A percentile compares a stretch with the other conserved stretches of the same genome.
phyloP scores from a whole-genome alignment of 2,797 vertebrate species.

The Anabas testudineus region DNA sequence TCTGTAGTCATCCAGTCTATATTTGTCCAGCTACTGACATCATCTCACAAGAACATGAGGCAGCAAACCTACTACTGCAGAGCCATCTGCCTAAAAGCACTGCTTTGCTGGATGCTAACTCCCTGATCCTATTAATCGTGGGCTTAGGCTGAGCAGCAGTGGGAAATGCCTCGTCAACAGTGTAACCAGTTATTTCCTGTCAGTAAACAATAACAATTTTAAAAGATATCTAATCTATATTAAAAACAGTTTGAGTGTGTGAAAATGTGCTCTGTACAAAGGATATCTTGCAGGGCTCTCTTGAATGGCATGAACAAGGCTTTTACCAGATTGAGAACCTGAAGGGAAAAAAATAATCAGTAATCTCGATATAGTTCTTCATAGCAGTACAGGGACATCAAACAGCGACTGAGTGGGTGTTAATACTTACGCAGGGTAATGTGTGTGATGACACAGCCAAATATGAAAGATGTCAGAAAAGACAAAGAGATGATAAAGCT shows the following conservation, averaged over 20 bases:
- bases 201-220: not conserved
- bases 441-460: slow-evolving; percentile 95
- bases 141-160: slow-evolving; percentile 54
- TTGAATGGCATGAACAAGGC: slow-evolving; percentile 90
- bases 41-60: slow-evolving; percentile 45
- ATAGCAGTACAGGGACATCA: not conserved
- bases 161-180: slow-evolving; percentile 48
- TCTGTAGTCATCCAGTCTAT: slow-evolving; percentile 22
- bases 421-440: slow-evolving; percentile 91
- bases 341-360: slow-evolving; percentile 34
- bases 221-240: slow-evolving; percentile 10
- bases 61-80: slow-evolving; percentile 47
- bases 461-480: slow-evolving; percentile 97
- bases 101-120: slow-evolving; percentile 36
- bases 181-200: slow-evolving; percentile 13
- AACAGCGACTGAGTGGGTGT: not conserved
- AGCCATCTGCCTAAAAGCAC: slow-evolving; percentile 58
- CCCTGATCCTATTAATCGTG: slow-evolving; percentile 69
- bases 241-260: not conserved
- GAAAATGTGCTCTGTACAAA: slow-evolving; percentile 66
- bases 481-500: slow-evolving; percentile 96
- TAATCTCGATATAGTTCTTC: not conserved
- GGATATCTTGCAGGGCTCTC: slow-evolving; percentile 98
- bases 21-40: slow-evolving; percentile 37
- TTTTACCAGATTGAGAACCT: slow-evolving; percentile 88